Evolutionary conservation across 2,797 vertebrate species (phyloP), one percentile per base, ranked within the genome.

Genomic region (Tenualosa thibaudeaui): DNA sequence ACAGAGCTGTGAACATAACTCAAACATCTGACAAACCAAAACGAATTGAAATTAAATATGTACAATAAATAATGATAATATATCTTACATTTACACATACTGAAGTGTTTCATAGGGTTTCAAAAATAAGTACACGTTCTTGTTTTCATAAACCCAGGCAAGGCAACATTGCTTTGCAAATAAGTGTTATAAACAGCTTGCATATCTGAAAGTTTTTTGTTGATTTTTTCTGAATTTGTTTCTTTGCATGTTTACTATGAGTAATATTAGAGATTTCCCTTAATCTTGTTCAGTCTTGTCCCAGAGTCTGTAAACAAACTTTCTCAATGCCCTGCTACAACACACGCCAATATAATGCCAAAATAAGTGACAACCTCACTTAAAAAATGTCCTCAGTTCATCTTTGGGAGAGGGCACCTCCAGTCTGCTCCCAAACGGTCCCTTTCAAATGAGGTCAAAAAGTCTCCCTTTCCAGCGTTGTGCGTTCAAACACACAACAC

Each of bases 31-130:
- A 92, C 89, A 91, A 89, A 87, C 86, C 88, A 92, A 90, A 85
- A 88, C 88, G 85, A 89, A 92, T 87, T 91, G 93, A 93, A 95
- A 94, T 96, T 96, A 96, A 96, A 96, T 96, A 95, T 95, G 92
- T 90, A 92, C 92, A 94, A 90, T 88, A 90, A 88, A 89, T 87
- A 89, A 83, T 3, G 86, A 89, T 87, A 89, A 84, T 9, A 87
- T 82, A 84, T 83, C 53, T 81, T 81, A 87, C 82, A 86, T 46
- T 86, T 82, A 65, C 62, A 62, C 87, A 90, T 83, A 88, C 84
- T 84, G 81, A 86, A 68, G 85, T 87, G 89, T 87, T 88, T 84
- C 88, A 89, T 91, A 31, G 49, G 83, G 91, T 89, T 90, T 87
- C 8, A 83, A 62, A 89, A 84, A 91, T 86, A 83, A 90, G 87